Base-by-base conservation (phyloP, 2,888 invertebrate species). In the Lypha dubia region DNA sequence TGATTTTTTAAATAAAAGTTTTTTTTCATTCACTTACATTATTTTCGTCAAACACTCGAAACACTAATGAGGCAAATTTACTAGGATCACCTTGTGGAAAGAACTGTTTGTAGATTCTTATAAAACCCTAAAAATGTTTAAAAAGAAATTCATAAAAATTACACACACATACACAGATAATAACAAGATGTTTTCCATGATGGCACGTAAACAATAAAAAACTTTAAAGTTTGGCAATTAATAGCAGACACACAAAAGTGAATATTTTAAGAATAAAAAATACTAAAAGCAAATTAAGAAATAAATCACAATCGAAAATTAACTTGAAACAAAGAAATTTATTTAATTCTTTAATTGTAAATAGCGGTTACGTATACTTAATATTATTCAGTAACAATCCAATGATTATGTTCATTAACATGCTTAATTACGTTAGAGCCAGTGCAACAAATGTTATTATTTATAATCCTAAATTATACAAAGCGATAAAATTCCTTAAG, bases 71-170 rank as follows among this genome's bases (percentile, higher is more conserved):
- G 67, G 99, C 99, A 92, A 99, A 99, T 94, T 99, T 99, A 91
- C 98, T 98, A 56, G 99, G 99, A 93, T 99, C 99, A 88, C 99
- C 99, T 94, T 99, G 98, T 74, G 99, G 99, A 93, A 99, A 99
- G 94, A 99, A 99, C 93, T 99, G 99, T 93, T 98, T 98, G 94
- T 99, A 99, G 93, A 99, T 99, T 94, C 97, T 98, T 92, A 98
- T 98, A 94, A 99, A 99, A 89, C 99, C 99, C 98, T 98, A 93
- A 79, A n/a, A 93, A 93, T 24, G 38, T 53, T 2, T 15, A 67
- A 49, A 49, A 6, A 15, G 28, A 15, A 58, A 20, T 67, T 13
- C 20, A 17, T 44, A 17, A 44, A 67, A 20, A 11, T 11, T 28
- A 11, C 0, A 32, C 11, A 28, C 1, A 13, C 38, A 35, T 11